Base-by-base conservation (phyloP, 2,113 vertebrate genomes). In the Oreamnos americanus region DNA sequence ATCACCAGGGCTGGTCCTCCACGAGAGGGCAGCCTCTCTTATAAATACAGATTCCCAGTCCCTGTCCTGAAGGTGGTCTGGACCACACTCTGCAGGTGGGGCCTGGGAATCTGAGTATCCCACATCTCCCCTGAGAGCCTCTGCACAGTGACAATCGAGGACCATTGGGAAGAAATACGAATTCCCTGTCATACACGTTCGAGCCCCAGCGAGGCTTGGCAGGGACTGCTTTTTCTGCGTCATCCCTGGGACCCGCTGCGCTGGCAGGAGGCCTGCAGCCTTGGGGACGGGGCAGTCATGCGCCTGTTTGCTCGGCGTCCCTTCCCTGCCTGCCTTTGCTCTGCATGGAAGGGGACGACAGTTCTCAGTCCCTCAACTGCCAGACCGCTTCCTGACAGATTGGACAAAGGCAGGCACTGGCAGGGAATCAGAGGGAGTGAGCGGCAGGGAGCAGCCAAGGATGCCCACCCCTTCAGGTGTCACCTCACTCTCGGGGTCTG, bases 251-350 rank as follows among this genome's bases (percentile, higher is more conserved):
- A 13, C 14, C 25, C 1, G 4, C 33, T 33, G 25, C 23, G 3
- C 12, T 0, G 25, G 39, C 7, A 10, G 26, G 4, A 49, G 51
- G 47, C n/a, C n/a, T 71, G 21, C 7, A 7, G 51, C 3, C 23
- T 12, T 0, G 1, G 45, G 82, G 51, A 74, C 1, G 0, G 47
- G 76, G 2, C 14, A 1, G 57, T 2, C 0, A 0, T 12, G 16
- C 16, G 3, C 45, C 49, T 36, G 5, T 7, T 19, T n/a, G 26
- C 2, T 23, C 5, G 2, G 12, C 62, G 36, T 4, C 30, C 33
- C 33, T 58, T 28, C 19, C 30, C 33, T 17, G 2, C 30, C 2
- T 2, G 13, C 26, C 85, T 55, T n/a, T 33, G 6, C 8, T 74
- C 76, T 82, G 10, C 28, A 6, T 28, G 83, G 49, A 60, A 49